A percentile compares a stretch with the other conserved stretches of the same genome.
phyloP scores from a whole-genome alignment of 2,797 vertebrate species.

The Prunella strophiata region DNA sequence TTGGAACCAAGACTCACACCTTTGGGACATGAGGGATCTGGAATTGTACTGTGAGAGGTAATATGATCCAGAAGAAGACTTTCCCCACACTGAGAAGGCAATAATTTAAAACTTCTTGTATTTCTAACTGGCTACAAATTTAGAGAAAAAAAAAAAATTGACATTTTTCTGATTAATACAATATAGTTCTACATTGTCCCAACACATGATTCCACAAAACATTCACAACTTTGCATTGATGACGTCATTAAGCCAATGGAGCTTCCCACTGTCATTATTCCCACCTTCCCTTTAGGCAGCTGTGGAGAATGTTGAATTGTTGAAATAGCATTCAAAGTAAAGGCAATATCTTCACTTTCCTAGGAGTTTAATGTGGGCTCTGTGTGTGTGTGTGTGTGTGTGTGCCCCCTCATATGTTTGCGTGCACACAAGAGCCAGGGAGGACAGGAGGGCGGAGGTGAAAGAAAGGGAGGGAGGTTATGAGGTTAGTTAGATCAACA shows the following conservation, averaged over 20 bases:
- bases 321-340: background rate
- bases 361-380: background rate
- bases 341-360: background rate
- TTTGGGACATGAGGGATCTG: background rate
- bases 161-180: background rate
- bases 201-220: background rate
- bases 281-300: conserved; percentile 22
- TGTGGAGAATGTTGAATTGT: background rate
- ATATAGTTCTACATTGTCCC: background rate
- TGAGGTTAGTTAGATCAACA: conserved; percentile 24
- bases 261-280: conserved; percentile 1
- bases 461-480: conserved; percentile 2
- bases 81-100: background rate
- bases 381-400: background rate
- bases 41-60: background rate
- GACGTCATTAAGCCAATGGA: background rate
- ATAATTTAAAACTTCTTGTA: background rate
- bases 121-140: conserved; percentile 36
- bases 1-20: background rate
- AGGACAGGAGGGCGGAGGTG: background rate
- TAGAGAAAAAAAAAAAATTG: background rate
- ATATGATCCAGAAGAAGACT: background rate
- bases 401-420: background rate
- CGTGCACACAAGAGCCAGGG: background rate
- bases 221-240: accelerated